These are phyloP conservation scores for Achroia grisella DNA, from an alignment of 1,140 invertebrate genomes.

Conservation along the genomic window DNA sequence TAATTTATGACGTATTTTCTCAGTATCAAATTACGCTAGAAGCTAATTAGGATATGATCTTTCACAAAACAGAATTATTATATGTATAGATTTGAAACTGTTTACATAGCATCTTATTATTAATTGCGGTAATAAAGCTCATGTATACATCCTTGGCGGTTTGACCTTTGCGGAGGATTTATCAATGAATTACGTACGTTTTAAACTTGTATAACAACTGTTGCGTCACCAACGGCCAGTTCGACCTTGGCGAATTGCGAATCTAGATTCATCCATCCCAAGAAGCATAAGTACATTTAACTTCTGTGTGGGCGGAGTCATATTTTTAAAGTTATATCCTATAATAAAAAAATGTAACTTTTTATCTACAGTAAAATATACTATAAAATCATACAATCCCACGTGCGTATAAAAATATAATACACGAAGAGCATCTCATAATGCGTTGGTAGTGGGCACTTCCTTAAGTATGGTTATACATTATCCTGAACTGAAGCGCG, in stretches of 20 bases:
- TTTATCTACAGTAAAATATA: slow-evolving; percentile 23
- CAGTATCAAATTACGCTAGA: too few relatives aligned
- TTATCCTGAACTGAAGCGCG: slow-evolving; percentile 33
- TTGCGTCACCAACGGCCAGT: slow-evolving; percentile 31
- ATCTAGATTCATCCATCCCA: slow-evolving; percentile 18
- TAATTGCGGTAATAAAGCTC: too few relatives aligned
- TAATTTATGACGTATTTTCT: too few relatives aligned
- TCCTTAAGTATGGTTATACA: slow-evolving; percentile 48
- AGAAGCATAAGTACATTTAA: slow-evolving; percentile 16
- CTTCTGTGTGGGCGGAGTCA: slow-evolving; percentile 9
- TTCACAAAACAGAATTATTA: too few relatives aligned
- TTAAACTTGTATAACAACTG: slow-evolving; percentile 29
- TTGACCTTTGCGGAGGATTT: slow-evolving; percentile 23
- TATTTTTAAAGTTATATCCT: slow-evolving; percentile 2
- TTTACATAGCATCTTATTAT: too few relatives aligned
- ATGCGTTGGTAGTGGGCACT: slow-evolving; percentile 31
- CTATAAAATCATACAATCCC: slow-evolving; percentile 3
- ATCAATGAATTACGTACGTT: slow-evolving; percentile 33
- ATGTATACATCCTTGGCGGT: slow-evolving; percentile 8
- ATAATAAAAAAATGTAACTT: slow-evolving; percentile 4
- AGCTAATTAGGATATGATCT: too few relatives aligned
- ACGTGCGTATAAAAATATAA: slow-evolving; percentile 7
- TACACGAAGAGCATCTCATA: slow-evolving; percentile 15
- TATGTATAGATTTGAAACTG: too few relatives aligned
- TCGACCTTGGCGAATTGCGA: slow-evolving; percentile 33